A percentile compares a stretch with the other conserved stretches of the same genome.
Conservation (phyloP, 92 coral and sea anemone species). For the Palythoa heliodiscus region DNA sequence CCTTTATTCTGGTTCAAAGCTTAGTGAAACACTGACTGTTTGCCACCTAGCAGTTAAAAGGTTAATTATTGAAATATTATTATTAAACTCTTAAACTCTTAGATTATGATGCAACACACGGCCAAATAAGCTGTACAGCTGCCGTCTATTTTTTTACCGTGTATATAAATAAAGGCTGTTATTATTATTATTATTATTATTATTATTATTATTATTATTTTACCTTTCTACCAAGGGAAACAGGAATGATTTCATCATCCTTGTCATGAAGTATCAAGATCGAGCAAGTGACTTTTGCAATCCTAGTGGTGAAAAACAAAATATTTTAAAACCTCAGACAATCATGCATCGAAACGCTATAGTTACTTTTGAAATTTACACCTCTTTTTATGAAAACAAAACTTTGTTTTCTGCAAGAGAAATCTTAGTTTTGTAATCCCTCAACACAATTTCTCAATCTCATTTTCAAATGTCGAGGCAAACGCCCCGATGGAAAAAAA, state of each 20-base stretch:
- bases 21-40: neutral
- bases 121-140: too few relatives aligned
- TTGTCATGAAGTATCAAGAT: conserved; percentile 84
- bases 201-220: too few relatives aligned
- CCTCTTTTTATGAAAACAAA: neutral
- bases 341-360: neutral
- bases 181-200: too few relatives aligned
- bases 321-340: neutral
- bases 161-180: too few relatives aligned
- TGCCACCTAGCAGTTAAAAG: neutral
- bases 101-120: too few relatives aligned
- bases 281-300: conserved; percentile 71
- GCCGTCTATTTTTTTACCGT: too few relatives aligned
- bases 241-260: conserved; percentile 70
- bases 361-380: too few relatives aligned
- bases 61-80: too few relatives aligned
- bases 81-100: too few relatives aligned
- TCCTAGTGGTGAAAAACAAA: conserved; percentile 44
- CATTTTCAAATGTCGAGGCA: neutral
- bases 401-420: neutral
- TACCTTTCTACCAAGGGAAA: conserved; percentile 85
- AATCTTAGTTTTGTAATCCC: neutral
- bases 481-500: neutral
- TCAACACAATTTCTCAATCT: neutral
- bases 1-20: too few relatives aligned